Conservation (phyloP, 2,888 invertebrate species). For the Yponomeuta malinellus region DNA sequence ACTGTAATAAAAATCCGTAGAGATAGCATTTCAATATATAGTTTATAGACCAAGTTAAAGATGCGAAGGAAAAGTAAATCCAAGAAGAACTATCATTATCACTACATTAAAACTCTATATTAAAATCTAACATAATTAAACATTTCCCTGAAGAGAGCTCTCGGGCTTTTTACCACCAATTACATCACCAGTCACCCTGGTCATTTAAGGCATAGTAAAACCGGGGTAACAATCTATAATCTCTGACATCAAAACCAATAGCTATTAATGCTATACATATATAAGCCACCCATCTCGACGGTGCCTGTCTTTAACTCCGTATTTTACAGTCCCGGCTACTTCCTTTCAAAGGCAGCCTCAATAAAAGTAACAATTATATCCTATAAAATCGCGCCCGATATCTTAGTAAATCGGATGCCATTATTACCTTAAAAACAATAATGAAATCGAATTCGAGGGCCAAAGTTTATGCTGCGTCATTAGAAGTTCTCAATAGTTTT, state of each 20-base stretch:
- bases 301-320: slow-evolving; percentile 36
- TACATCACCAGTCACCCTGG: slow-evolving; percentile 1
- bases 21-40: neutral
- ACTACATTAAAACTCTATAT: neutral
- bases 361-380: slow-evolving; percentile 66
- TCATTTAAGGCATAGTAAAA: slow-evolving; percentile 13
- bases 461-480: neutral
- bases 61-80: neutral
- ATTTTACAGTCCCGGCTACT: slow-evolving; percentile 35
- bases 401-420: slow-evolving; percentile 17
- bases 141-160: neutral
- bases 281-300: slow-evolving; percentile 52
- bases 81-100: neutral
- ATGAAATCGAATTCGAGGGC: neutral
- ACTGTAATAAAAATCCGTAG: neutral
- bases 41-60: neutral
- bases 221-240: slow-evolving; percentile 23
- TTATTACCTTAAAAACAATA: slow-evolving; percentile 6
- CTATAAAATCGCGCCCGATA: slow-evolving; percentile 52
- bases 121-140: neutral
- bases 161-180: neutral
- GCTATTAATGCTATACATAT: slow-evolving; percentile 42
- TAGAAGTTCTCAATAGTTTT: slow-evolving; percentile 6
- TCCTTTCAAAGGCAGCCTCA: slow-evolving; percentile 36
- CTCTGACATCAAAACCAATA: slow-evolving; percentile 49